These are phyloP conservation scores for Lucinisca nassula DNA, from an alignment of 2,888 invertebrate species.

Conservation along the genomic window DNA sequence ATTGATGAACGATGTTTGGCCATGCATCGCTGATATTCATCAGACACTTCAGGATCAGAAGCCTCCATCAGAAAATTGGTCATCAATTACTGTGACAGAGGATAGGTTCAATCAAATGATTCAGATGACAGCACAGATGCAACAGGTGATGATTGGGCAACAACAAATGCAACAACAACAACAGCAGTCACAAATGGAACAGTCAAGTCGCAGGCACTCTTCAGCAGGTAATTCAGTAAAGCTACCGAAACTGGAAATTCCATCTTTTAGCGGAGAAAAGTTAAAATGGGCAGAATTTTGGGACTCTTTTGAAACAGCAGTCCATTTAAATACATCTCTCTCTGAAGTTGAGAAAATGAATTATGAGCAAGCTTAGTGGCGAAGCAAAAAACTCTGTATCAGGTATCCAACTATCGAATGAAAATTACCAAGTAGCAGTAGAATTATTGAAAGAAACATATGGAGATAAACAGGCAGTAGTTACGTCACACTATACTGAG, in stretches of 20 bases:
- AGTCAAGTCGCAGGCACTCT: too few relatives aligned
- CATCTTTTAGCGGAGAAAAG: background rate
- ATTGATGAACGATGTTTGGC: background rate
- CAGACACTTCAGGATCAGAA: background rate
- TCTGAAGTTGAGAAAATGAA: slow-evolving; percentile 1
- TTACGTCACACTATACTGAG: background rate
- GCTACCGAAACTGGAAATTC: background rate
- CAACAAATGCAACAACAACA: slow-evolving; percentile 12
- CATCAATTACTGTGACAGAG: background rate
- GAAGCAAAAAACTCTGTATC: background rate
- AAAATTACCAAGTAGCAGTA: background rate
- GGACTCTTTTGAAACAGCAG: slow-evolving; percentile 1
- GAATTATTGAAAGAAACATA: slow-evolving; percentile 1
- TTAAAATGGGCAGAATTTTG: slow-evolving; percentile 20
- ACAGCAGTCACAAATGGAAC: too few relatives aligned
- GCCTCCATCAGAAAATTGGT: background rate
- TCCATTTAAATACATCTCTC: background rate
- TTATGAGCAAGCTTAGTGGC: background rate
- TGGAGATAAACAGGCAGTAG: slow-evolving; percentile 2
- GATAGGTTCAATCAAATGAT: background rate
- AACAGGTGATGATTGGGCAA: background rate
- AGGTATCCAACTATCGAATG: background rate
- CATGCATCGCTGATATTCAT: background rate
- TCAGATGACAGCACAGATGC: background rate
- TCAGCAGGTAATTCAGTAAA: background rate